A percentile compares a stretch with the other conserved stretches of the same genome.
Conservation (phyloP, 92 coral and sea anemone species). For the Metridium senile region DNA sequence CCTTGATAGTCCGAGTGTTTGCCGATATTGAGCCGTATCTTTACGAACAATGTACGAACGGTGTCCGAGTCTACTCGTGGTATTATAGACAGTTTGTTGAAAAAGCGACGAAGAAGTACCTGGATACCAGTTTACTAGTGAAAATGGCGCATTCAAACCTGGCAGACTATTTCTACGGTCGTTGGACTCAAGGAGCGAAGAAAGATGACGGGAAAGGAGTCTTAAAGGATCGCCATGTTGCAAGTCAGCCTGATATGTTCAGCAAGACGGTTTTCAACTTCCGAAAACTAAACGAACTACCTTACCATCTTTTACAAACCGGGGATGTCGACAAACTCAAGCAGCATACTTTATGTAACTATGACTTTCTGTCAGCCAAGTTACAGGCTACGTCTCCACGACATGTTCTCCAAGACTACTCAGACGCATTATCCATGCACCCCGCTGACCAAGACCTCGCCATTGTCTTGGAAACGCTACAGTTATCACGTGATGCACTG, state of each 20-base stretch:
- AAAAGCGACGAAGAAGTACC: slow-evolving; percentile 79
- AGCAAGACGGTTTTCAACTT: slow-evolving; percentile 54
- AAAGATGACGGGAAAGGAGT: slow-evolving; percentile 72
- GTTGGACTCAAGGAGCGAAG: slow-evolving; percentile 75
- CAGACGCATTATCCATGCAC: slow-evolving; percentile 67
- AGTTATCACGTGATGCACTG: slow-evolving; percentile 93
- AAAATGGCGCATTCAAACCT: slow-evolving; percentile 59
- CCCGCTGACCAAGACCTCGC: slow-evolving; percentile 87
- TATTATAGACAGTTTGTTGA: slow-evolving; percentile 83
- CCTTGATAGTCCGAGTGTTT: slow-evolving; percentile 69
- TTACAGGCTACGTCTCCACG: slow-evolving; percentile 78
- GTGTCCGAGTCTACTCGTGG: slow-evolving; percentile 83
- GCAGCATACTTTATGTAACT: slow-evolving; percentile 84
- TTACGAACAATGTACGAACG: slow-evolving; percentile 69
- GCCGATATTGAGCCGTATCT: slow-evolving; percentile 78
- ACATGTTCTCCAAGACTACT: slow-evolving; percentile 84
- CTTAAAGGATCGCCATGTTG: slow-evolving; percentile 77
- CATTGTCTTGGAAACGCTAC: slow-evolving; percentile 83
- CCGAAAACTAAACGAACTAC: slow-evolving; percentile 78
- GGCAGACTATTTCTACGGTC: slow-evolving; percentile 81
- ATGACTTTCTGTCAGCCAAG: slow-evolving; percentile 74
- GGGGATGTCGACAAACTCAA: slow-evolving; percentile 78
- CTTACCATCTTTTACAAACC: slow-evolving; percentile 71
- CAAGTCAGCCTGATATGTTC: slow-evolving; percentile 71
- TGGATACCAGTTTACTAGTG: slow-evolving; percentile 58